These are phyloP conservation scores for Solenopsis fugax DNA, from an alignment of 1,140 invertebrate species.

Conservation along the genomic window DNA sequence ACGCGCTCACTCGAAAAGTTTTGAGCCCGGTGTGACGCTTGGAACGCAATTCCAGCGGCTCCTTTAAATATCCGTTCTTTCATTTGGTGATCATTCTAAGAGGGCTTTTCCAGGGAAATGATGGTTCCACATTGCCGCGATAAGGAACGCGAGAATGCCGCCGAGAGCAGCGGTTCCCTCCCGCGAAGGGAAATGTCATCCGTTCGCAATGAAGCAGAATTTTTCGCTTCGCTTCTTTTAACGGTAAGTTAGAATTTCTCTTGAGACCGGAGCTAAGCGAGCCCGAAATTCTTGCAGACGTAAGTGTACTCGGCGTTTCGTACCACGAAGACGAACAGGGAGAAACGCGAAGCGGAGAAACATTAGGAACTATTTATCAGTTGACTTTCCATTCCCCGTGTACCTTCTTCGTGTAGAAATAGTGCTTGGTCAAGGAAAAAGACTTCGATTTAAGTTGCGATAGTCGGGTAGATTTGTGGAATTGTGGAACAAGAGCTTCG, in stretches of 20 bases:
- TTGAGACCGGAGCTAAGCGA: conserved; percentile 51
- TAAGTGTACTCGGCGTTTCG: conserved; percentile 49
- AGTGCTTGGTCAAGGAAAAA: conserved; percentile 58
- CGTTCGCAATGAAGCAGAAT: conserved; percentile 62
- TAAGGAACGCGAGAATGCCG: conserved; percentile 56
- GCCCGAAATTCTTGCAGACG: conserved; percentile 64
- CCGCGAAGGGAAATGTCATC: conserved; percentile 48
- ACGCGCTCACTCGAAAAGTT: neutral
- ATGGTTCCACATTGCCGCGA: conserved; percentile 64
- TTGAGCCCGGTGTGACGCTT: neutral
- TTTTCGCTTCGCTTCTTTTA: conserved; percentile 61
- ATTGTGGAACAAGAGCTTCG: neutral
- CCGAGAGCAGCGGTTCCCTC: neutral
- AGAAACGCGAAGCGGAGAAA: conserved; percentile 50
- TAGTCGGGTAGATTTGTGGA: conserved; percentile 9
- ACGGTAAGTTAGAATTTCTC: conserved; percentile 58
- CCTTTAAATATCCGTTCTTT: conserved; percentile 42
- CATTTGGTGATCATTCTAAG: conserved; percentile 38
- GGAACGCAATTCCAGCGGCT: conserved; percentile 1
- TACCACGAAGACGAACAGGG: neutral
- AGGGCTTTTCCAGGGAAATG: conserved; percentile 47
- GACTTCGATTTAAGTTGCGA: neutral
- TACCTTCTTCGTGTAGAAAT: conserved; percentile 52
- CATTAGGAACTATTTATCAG: conserved; percentile 80
- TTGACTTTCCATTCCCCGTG: conserved; percentile 75